Evolutionary conservation across 2,888 invertebrate genomes (phyloP).

Genomic region (Lithophane ornitopus): DNA sequence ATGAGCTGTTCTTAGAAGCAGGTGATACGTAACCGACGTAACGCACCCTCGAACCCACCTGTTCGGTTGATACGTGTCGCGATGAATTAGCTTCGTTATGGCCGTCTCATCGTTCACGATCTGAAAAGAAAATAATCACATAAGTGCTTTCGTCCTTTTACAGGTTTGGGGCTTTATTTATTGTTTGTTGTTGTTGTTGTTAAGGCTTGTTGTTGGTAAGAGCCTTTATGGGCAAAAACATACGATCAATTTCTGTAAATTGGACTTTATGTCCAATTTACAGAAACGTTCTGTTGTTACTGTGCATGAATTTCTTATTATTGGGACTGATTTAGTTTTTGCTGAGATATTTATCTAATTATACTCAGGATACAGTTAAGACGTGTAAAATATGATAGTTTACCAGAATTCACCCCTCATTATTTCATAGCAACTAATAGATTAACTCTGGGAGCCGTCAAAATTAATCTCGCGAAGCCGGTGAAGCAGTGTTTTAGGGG

Average conservation of each 20-base stretch:
- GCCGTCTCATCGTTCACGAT: slow-evolving; percentile 75
- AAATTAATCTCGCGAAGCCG: slow-evolving; percentile 7
- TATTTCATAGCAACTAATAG: slow-evolving; percentile 7
- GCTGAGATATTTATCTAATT: neutral
- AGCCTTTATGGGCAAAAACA: slow-evolving; percentile 5
- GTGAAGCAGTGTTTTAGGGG: slow-evolving; percentile 31
- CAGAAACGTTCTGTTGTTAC: slow-evolving; percentile 17
- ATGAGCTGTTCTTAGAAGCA: slow-evolving; percentile 60
- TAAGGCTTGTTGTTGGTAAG: no score
- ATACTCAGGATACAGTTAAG: neutral
- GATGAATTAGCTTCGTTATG: slow-evolving; percentile 71
- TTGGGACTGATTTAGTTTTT: neutral
- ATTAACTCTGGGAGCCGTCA: slow-evolving; percentile 2
- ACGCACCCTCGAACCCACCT: slow-evolving; percentile 74
- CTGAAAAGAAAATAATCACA: slow-evolving; percentile 72
- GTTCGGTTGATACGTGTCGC: slow-evolving; percentile 74
- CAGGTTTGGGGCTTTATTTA: slow-evolving; percentile 35
- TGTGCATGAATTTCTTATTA: slow-evolving; percentile 10
- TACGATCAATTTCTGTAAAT: slow-evolving; percentile 34
- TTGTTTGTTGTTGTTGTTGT: slow-evolving; percentile 51
- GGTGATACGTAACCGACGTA: slow-evolving; percentile 54
- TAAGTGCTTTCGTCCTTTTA: slow-evolving; percentile 56
- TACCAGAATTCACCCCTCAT: neutral
- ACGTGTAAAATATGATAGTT: neutral
- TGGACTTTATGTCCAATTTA: no score